Conservation (phyloP, 2,888 invertebrate genomes). For the Drosophila parthenogenetica region DNA sequence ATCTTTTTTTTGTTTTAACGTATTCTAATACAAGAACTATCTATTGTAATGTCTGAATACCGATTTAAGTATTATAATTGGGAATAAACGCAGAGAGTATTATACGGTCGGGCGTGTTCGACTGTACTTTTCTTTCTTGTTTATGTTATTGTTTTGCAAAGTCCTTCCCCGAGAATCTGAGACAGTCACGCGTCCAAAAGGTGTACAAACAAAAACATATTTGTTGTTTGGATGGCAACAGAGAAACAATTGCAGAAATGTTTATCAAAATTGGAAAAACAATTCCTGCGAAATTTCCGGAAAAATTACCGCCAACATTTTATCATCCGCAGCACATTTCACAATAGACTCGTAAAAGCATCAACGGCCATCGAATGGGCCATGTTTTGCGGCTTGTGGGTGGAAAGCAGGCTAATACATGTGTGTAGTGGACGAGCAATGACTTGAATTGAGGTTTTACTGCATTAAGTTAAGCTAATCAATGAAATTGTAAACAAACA, state of each 20-base stretch:
- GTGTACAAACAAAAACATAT: slow-evolving; percentile 43
- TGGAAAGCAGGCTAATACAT: not conserved
- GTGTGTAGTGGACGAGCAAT: slow-evolving; percentile 2
- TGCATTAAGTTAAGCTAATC: slow-evolving; percentile 39
- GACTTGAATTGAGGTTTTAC: slow-evolving; percentile 9
- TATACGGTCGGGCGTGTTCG: too few relatives aligned
- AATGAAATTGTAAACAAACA: slow-evolving; percentile 50
- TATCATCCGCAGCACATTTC: slow-evolving; percentile 38
- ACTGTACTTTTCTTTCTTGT: too few relatives aligned
- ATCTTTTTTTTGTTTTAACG: too few relatives aligned
- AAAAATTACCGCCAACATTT: slow-evolving; percentile 44
- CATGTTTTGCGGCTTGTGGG: slow-evolving; percentile 24
- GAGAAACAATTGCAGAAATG: slow-evolving; percentile 22
- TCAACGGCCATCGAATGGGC: slow-evolving; percentile 29
- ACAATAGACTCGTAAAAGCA: slow-evolving; percentile 39
- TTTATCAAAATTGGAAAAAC: slow-evolving; percentile 52
- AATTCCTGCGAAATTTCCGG: slow-evolving; percentile 48
- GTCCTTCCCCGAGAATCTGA: not conserved
- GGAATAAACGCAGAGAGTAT: too few relatives aligned
- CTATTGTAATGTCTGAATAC: too few relatives aligned
- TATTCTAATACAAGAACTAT: too few relatives aligned
- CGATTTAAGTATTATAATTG: too few relatives aligned
- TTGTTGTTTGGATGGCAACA: slow-evolving; percentile 36
- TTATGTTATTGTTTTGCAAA: slow-evolving; percentile 16
- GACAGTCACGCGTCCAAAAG: slow-evolving; percentile 16